These are phyloP conservation scores for Odontocerum albicorne DNA, from an alignment of 2,888 invertebrate species.

Conservation along the genomic window DNA sequence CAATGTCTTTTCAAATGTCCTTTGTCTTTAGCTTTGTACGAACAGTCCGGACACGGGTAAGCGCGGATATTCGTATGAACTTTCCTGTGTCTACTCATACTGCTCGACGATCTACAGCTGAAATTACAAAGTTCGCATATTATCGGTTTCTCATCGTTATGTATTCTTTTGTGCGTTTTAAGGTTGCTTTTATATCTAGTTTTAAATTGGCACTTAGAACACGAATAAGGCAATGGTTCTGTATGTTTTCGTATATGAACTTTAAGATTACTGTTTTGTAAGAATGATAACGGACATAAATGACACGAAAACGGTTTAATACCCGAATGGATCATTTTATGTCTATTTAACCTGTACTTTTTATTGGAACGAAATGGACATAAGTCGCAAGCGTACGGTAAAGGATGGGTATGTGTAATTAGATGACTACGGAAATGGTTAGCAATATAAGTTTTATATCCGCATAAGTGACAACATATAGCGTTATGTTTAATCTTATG, in stretches of 20 bases:
- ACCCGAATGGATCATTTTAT: neutral
- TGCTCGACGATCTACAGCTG: no score
- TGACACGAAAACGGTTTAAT: neutral
- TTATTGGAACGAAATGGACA: constrained; percentile 5
- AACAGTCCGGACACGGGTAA: no score
- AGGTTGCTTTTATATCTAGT: constrained; percentile 1
- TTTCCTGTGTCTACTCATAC: no score
- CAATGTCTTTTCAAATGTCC: no score
- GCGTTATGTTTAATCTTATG: neutral
- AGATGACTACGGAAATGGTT: neutral
- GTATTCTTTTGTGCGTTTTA: neutral
- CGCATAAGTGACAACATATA: neutral
- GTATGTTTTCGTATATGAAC: neutral
- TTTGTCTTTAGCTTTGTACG: no score
- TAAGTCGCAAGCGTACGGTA: constrained; percentile 1
- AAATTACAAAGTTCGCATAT: neutral
- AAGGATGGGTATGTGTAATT: neutral
- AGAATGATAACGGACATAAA: neutral
- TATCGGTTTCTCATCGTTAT: neutral
- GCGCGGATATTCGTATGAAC: no score
- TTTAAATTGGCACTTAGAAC: neutral
- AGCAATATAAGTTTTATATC: neutral
- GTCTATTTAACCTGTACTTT: constrained; percentile 1
- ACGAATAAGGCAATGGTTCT: neutral
- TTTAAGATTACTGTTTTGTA: neutral